These are phyloP conservation scores for Seira sanloemensis DNA, from an alignment of 2,888 invertebrate genomes.

Conservation along the genomic window DNA sequence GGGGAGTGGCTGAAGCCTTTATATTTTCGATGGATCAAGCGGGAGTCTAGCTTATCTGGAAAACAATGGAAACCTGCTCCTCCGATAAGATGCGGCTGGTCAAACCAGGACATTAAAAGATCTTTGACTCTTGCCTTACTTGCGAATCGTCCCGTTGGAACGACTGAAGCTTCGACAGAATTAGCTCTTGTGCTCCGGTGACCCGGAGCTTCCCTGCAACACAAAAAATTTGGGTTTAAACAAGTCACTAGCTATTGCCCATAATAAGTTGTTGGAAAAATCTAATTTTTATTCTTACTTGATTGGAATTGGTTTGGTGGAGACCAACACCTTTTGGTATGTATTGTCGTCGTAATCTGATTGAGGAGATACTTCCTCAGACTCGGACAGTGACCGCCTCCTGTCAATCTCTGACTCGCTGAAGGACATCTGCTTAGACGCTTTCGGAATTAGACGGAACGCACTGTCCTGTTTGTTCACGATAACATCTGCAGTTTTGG, in stretches of 20 bases:
- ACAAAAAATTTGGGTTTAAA: too few relatives aligned
- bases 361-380: slow-evolving; percentile 53
- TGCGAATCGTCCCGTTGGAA: slow-evolving; percentile 43
- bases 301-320: slow-evolving; percentile 86
- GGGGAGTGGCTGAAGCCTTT: slow-evolving; percentile 74
- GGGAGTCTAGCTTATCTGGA: slow-evolving; percentile 49
- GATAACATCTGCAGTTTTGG: slow-evolving; percentile 24
- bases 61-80: background rate
- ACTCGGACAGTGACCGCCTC: slow-evolving; percentile 49
- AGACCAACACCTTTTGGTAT: slow-evolving; percentile 48
- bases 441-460: slow-evolving; percentile 41
- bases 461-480: slow-evolving; percentile 27
- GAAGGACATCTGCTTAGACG: slow-evolving; percentile 53
- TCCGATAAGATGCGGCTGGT: background rate
- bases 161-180: slow-evolving; percentile 54
- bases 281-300: slow-evolving; percentile 78
- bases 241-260: too few relatives aligned
- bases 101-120: background rate
- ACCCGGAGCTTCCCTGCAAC: slow-evolving; percentile 53
- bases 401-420: slow-evolving; percentile 61
- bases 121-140: slow-evolving; percentile 17
- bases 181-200: slow-evolving; percentile 58
- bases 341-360: slow-evolving; percentile 43
- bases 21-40: slow-evolving; percentile 49
- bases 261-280: background rate